phyloP scores from a whole-genome alignment of 2,113 vertebrate genomes.

The Echinops telfairi region DNA sequence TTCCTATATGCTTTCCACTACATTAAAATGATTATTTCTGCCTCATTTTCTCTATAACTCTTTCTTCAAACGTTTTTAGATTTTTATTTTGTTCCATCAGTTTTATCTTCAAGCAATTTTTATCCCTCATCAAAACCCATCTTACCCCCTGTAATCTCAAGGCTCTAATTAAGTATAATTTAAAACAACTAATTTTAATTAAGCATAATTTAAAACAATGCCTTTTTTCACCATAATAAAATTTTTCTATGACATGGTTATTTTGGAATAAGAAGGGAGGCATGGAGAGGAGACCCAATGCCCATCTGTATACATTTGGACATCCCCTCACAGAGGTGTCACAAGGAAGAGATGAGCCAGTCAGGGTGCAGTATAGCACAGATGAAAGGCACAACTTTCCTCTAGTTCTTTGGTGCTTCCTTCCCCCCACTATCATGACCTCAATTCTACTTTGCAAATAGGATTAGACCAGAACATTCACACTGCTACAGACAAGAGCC shows the following conservation, averaged over 20 bases:
- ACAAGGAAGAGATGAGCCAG: no score
- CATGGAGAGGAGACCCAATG: no score
- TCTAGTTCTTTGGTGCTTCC: no score
- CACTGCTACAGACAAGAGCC: no score
- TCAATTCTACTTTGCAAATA: no score
- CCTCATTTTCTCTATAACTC: conserved; percentile 15
- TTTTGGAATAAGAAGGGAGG: neutral
- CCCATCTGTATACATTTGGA: no score
- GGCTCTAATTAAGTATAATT: neutral
- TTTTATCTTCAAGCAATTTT: neutral
- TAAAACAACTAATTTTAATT: neutral
- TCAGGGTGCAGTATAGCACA: no score
- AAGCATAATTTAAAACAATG: neutral
- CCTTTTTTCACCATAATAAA: neutral
- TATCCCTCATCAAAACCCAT: neutral
- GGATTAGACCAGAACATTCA: no score
- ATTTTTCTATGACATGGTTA: neutral
- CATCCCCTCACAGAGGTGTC: no score
- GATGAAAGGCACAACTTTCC: no score
- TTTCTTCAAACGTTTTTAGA: neutral
- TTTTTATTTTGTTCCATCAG: neutral
- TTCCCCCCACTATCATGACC: no score
- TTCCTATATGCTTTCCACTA: neutral
- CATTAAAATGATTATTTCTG: neutral
- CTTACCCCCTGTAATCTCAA: neutral